Evolutionary conservation across 2,113 vertebrate species (phyloP), one percentile per base, ranked within the genome.

Genomic region (Aspidoscelis tigris): DNA sequence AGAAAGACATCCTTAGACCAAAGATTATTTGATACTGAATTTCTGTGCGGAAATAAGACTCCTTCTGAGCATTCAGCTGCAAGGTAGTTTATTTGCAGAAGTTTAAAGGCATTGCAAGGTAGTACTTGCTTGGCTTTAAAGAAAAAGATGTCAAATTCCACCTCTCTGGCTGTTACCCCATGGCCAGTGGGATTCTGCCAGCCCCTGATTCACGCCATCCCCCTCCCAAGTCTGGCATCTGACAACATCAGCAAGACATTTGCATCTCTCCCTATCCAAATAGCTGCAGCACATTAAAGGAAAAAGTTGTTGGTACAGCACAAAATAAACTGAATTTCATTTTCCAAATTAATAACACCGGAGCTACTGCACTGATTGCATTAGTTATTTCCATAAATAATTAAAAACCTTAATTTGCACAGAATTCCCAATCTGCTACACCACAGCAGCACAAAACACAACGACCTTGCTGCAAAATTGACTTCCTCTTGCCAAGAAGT

Each of bases 381-480:
- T 76, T 69, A 55, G 61, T 69, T 39, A 76, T 85, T 81, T 85
- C 78, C 78, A 76, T 81, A 16, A 14, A 61, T 65, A 71, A 26
- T 26, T 0, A 22, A 87, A 43, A 55, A 20, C 0, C 71, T 9
- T 2, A 33, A 44, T 71, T 5, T 74, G 10, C 24, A 72, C 55
- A 78, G 0, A 76, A 88, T 81, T 88, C 68, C 82, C n/a, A 3
- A 65, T 64, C 74, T 80, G 55, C 16, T 81, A 85, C 83, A 16
- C n/a, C 33, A 4, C 50, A 41, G 61, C 1, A 4, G 0, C 4
- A 9, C 76, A 55, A 82, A 72, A 47, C 8, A 7, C 0, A 0
- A 14, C 33, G 68, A 43, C 20, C 66, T n/a, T 41, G 22, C 4
- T 70, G 0, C 1, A 75, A 73, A 16, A 22, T 44, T 55, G 6